Base-by-base conservation (phyloP, 2,113 vertebrate genomes). In the Prionailurus viverrinus region DNA sequence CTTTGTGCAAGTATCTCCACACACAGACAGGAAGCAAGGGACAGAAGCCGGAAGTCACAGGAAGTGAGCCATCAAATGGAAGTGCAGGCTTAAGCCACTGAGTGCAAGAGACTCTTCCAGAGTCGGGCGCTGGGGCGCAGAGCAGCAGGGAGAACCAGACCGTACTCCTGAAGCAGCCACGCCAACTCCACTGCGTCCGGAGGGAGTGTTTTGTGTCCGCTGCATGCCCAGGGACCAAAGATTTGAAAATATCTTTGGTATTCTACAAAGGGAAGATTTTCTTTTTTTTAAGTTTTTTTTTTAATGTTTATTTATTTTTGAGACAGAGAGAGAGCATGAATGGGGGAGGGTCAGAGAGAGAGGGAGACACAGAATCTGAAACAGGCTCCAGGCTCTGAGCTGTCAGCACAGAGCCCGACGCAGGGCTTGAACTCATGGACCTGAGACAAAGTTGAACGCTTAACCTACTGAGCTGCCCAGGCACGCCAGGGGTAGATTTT, bases 31-130 rank as follows among this genome's bases (percentile, higher is more conserved):
- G 36, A 93, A 41, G 53, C n/a, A 8, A 41, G 71, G 68, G 39
- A 69, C n/a, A 9, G 45, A 81, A 68, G 31, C 31, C 53, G 19
- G 6, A 15, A 19, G 15, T 25, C 39, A 65, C 10, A 1, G 18
- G 79, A 78, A n/a, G 8, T 1, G 58, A 41, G 15, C 41, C n/a
- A 0, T 1, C 3, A 4, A 3, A 53, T 0, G 2, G 23, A 29
- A 23, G 18, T 2, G 33, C 33, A 21, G 25, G 68, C 23, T n/a
- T 7, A 11, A 65, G 45, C 27, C 16, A 5, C 3, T 31, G 3
- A 15, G 33, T 16, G 0, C 39, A 36, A n/a, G 45, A 48, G 9
- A 2, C 33, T 3, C n/a, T 19, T 45, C 27, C 25, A 66, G 11
- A 1, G 27, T 0, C 5, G 36, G 11, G 16, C 51, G 25, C 1